These are phyloP conservation scores for Pseudoips prasinana DNA, from an alignment of 2,888 invertebrate species.

Conservation along the genomic window DNA sequence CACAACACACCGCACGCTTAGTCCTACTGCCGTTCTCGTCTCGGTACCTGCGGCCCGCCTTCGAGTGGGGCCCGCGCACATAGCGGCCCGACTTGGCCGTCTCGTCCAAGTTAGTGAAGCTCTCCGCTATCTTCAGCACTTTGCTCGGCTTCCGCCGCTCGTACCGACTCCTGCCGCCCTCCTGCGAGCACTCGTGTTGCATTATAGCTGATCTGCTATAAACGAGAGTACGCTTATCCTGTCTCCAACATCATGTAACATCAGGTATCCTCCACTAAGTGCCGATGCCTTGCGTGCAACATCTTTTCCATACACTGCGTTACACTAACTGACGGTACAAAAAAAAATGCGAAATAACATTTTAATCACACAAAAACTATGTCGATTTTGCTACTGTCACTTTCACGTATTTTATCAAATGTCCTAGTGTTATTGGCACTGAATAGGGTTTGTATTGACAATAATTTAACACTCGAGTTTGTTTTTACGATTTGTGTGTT, in stretches of 20 bases:
- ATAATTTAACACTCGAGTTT: slow-evolving; percentile 42
- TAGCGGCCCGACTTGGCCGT: slow-evolving; percentile 71
- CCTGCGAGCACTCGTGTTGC: slow-evolving; percentile 70
- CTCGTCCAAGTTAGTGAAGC: slow-evolving; percentile 78
- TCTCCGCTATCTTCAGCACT: slow-evolving; percentile 78
- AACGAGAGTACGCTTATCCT: slow-evolving; percentile 54
- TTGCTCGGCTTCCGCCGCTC: slow-evolving; percentile 76
- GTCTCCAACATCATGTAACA: slow-evolving; percentile 69
- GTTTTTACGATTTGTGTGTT: slow-evolving; percentile 51
- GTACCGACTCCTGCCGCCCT: slow-evolving; percentile 66
- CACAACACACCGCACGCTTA: slow-evolving; percentile 68
- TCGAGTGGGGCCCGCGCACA: slow-evolving; percentile 71
- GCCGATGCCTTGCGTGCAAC: slow-evolving; percentile 51
- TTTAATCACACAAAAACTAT: slow-evolving; percentile 62
- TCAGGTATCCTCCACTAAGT: slow-evolving; percentile 61
- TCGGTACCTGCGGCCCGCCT: slow-evolving; percentile 59
- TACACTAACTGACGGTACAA: slow-evolving; percentile 60
- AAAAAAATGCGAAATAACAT: slow-evolving; percentile 69
- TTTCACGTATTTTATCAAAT: slow-evolving; percentile 59
- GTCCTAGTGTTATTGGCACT: slow-evolving; percentile 52
- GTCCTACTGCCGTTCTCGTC: slow-evolving; percentile 56
- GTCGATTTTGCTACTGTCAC: slow-evolving; percentile 69
- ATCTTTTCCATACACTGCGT: slow-evolving; percentile 48
- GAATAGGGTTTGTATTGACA: slow-evolving; percentile 37
- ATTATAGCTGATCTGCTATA: slow-evolving; percentile 68